Percentiles rank a stretch among this genome's conserved stretches.
These are phyloP conservation scores for Meloe dianella DNA, from an alignment of 2,888 invertebrate genomes.

Conservation along the genomic window DNA sequence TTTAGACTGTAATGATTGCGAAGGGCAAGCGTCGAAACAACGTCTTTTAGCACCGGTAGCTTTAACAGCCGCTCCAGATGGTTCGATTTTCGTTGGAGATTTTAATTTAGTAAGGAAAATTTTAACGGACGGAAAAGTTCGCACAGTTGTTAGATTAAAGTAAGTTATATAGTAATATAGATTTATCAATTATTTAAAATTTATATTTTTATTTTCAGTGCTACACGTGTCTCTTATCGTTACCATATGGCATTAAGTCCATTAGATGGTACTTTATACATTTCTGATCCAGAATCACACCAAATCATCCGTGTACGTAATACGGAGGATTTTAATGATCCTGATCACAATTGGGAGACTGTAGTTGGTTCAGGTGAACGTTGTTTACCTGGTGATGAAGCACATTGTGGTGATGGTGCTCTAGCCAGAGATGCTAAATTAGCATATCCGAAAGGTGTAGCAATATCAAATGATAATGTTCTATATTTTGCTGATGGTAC, in stretches of 20 bases:
- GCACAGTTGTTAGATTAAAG: conserved; percentile 82
- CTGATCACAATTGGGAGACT: conserved; percentile 93
- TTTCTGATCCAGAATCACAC: conserved; percentile 95
- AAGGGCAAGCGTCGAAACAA: conserved; percentile 79
- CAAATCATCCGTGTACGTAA: conserved; percentile 89
- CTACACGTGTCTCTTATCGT: conserved; percentile 91
- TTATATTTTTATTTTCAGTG: conserved; percentile 68
- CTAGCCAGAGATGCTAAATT: conserved; percentile 91
- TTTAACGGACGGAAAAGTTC: conserved; percentile 81
- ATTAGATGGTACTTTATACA: conserved; percentile 89
- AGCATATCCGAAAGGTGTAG: conserved; percentile 95
- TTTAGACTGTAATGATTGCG: conserved; percentile 81
- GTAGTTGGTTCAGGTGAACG: conserved; percentile 94
- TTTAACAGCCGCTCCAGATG: conserved; percentile 89
- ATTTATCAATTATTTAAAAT: too few species aligned
- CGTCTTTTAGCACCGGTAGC: conserved; percentile 91
- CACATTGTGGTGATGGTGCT: conserved; percentile 95
- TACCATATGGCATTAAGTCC: conserved; percentile 97
- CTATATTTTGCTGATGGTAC: conserved; percentile 96
- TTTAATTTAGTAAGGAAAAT: conserved; percentile 92
- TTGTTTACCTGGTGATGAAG: conserved; percentile 91
- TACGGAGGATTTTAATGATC: conserved; percentile 81
- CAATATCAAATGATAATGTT: conserved; percentile 89
- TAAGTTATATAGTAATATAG: conserved; percentile 60
- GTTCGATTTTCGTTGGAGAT: conserved; percentile 93